Conservation (phyloP, 1,140 invertebrate species). For the Apis laboriosa region DNA sequence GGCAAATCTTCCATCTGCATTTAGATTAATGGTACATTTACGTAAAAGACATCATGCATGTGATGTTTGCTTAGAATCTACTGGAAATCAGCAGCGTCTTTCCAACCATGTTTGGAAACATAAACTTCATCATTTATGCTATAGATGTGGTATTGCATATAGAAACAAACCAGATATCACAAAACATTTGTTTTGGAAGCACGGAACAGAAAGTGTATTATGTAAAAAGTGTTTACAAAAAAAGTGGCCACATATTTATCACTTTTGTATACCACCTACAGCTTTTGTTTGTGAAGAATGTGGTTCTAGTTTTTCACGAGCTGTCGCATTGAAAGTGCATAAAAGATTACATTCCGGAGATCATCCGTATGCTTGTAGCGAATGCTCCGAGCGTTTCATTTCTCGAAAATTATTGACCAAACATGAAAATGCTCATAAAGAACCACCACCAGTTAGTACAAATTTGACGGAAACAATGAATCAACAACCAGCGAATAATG, state of each 20-base stretch:
- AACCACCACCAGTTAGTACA: slow-evolving; percentile 64
- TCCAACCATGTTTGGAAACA: slow-evolving; percentile 94
- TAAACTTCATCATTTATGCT: slow-evolving; percentile 91
- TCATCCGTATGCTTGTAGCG: slow-evolving; percentile 86
- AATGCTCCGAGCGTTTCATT: slow-evolving; percentile 90
- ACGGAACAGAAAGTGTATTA: slow-evolving; percentile 91
- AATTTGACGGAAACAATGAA: background rate
- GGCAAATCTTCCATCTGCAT: slow-evolving; percentile 89
- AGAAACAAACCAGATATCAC: slow-evolving; percentile 92
- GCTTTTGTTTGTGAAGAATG: slow-evolving; percentile 91
- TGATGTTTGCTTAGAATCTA: slow-evolving; percentile 91
- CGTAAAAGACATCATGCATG: slow-evolving; percentile 90
- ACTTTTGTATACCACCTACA: slow-evolving; percentile 91
- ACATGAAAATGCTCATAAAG: slow-evolving; percentile 83
- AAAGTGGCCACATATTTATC: slow-evolving; percentile 94
- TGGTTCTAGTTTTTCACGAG: slow-evolving; percentile 86
- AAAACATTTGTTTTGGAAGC: slow-evolving; percentile 94
- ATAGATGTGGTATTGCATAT: slow-evolving; percentile 91
- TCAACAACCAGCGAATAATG: background rate
- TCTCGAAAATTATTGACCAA: slow-evolving; percentile 89
- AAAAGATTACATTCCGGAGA: slow-evolving; percentile 89
- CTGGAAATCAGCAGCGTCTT: slow-evolving; percentile 88
- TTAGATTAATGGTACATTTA: slow-evolving; percentile 92
- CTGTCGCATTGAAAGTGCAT: slow-evolving; percentile 91
- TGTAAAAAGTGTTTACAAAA: slow-evolving; percentile 93